phyloP scores from a whole-genome alignment of 64 coral and sea anemone genomes.

The Stichodactyla helianthus region DNA sequence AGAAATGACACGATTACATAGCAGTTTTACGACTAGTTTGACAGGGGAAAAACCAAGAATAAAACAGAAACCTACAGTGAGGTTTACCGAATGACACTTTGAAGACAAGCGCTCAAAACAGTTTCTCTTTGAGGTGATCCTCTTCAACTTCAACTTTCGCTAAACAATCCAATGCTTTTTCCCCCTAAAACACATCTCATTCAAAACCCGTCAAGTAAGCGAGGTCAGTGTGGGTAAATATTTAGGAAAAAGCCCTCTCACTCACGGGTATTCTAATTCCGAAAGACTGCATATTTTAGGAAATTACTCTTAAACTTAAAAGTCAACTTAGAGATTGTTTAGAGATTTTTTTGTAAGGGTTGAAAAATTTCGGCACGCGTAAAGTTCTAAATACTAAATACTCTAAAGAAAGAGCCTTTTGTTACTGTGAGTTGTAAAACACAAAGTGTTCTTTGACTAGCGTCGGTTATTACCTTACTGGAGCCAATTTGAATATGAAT shows the following conservation, averaged over 20 bases:
- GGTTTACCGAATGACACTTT: neutral
- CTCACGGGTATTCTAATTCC: neutral
- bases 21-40: neutral
- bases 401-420: neutral
- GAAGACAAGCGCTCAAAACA: neutral
- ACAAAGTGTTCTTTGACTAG: neutral
- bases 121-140: neutral
- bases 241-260: neutral
- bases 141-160: neutral
- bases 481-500: slow-evolving; percentile 96
- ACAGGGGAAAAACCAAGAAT: slow-evolving; percentile 5
- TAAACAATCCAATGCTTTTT: neutral
- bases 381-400: slow-evolving; percentile 3
- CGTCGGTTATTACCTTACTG: slow-evolving; percentile 65
- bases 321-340: neutral
- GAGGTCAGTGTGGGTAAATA: neutral
- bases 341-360: neutral
- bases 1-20: slow-evolving; percentile 2
- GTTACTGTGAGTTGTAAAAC: neutral
- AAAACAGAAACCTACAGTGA: slow-evolving; percentile 9
- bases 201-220: neutral
- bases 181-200: neutral
- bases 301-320: neutral
- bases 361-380: neutral
- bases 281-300: too few relatives aligned